Base-by-base conservation (phyloP, 2,113 vertebrate genomes). In the Leptobrachium leishanense region DNA sequence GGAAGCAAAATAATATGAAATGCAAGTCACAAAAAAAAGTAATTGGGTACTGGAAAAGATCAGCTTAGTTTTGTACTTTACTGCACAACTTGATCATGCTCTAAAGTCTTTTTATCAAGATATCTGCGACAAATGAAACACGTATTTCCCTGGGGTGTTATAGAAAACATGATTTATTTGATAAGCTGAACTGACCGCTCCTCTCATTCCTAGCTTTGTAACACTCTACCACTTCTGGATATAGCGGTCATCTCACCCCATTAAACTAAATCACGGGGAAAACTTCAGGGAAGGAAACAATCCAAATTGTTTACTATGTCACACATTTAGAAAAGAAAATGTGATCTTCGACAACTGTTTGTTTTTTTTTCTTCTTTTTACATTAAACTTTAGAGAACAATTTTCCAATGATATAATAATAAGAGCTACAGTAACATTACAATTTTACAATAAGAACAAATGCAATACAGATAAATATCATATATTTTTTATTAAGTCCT, bases 21-120 rank as follows among this genome's bases (percentile, higher is more conserved):
- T 31, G 20, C 20, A 31, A 31, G 20, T 31, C 20, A 31, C 4
- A 50, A 50, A 5, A 50, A 50, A 50, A 50, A 8, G 46, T 8
- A 50, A 50, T 50, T 50, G 8, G 4, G 46, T 5, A 1, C 46
- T 50, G 46, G 46, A 50, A 50, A 50, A 50, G 46, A 50, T 8
- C 46, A 50, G 8, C 46, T 50, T 50, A 31, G n/a, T 2, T 6
- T 54, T 15, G 40, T 72, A 50, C 43, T 43, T 63, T 65, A 2
- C 12, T 43, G 41, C 2, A 79, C 44, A 74, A 67, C 70, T 66
- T 20, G 70, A 79, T 67, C 70, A 13, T 59, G 73, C 73, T 59
- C n/a, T 59, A 41, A 78, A 11, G 46, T 59, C 50, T 64, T 79
- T 78, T 74, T 79, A 79, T 67, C 70, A 68, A 74, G 62, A 44